Evolutionary conservation across 2,888 invertebrate species (phyloP).

Genomic region (Pharmacophagus antenor): DNA sequence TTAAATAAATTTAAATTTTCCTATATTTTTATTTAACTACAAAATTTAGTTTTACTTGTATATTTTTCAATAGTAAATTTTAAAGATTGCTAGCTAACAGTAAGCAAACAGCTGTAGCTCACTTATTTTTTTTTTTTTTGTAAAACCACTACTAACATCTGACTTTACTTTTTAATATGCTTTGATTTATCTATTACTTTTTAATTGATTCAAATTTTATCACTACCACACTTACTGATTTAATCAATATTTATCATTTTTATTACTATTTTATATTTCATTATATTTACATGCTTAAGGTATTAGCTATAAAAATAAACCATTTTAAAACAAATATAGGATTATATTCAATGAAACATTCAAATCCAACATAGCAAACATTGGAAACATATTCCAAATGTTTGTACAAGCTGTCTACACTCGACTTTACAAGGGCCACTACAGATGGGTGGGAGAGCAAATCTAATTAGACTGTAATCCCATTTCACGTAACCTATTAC

Average conservation of each 20-base stretch:
- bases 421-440: slow-evolving; percentile 45
- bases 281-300: background rate
- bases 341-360: slow-evolving; percentile 80
- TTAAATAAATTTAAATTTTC: no score
- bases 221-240: background rate
- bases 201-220: background rate
- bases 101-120: no score
- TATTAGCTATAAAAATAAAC: slow-evolving; percentile 58
- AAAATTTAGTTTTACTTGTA: no score
- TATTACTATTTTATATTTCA: background rate
- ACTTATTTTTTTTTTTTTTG: no score
- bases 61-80: no score
- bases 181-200: background rate
- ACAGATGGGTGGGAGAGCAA: slow-evolving; percentile 47
- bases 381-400: slow-evolving; percentile 54
- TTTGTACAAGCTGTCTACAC: slow-evolving; percentile 58
- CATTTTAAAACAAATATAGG: slow-evolving; percentile 79
- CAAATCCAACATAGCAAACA: slow-evolving; percentile 71
- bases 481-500: slow-evolving; percentile 59
- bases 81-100: no score
- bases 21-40: no score
- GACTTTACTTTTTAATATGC: no score
- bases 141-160: no score
- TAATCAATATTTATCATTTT: no score
- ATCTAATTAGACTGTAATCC: slow-evolving; percentile 68